Evolutionary conservation across 2,888 invertebrate species (phyloP), one percentile per base, ranked within the genome.

Genomic region (Andrena chrysosceles): DNA sequence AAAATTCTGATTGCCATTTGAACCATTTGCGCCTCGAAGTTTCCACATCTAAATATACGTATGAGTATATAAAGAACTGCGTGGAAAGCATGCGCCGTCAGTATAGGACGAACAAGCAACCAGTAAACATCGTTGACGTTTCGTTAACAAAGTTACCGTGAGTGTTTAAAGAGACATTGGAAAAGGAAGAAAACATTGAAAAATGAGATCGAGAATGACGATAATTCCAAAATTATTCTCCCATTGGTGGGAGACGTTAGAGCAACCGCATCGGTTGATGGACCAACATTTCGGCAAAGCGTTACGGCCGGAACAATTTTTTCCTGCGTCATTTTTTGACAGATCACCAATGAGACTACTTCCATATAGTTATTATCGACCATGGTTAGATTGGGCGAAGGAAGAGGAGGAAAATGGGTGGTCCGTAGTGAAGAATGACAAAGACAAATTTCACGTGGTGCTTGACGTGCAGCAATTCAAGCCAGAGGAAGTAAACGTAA

Each of bases 181-280:
- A 13, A 10, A 2, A 35, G n/a, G 16, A 66, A 33, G 23, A 10
- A 7, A 8, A 31, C 1, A 13, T 5, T 13, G 3, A 6, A 59
- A 63, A 63, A 84, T 79, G 78, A 83, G 72, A 48, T 70, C 67
- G 29, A 90, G 95, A 95, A 97, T 97, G 97, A 97, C 97, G 92
- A 95, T 97, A 93, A 96, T 97, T 88, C 97, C 97, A 85, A 95
- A 97, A 94, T 95, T 97, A 94, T 97, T 97, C 94, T 97, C 97
- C 83, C 97, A 97, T 93, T 97, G 97, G 97, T 97, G 97, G 97
- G 97, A 97, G 92, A 97, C 97, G 89, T 95, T 96, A 93, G 96
- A 95, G 20, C 95, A 96, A 29, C 92, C 93, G 0, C 93, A 93
- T 62, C 89, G 90, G 2, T 77, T 93, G 29, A 13, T 91, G 13